Percentiles rank a stretch among this genome's conserved stretches.
Conservation (phyloP, 37 sponge, comb jelly and placozoan genomes). For the Lycopodina hypogea region DNA sequence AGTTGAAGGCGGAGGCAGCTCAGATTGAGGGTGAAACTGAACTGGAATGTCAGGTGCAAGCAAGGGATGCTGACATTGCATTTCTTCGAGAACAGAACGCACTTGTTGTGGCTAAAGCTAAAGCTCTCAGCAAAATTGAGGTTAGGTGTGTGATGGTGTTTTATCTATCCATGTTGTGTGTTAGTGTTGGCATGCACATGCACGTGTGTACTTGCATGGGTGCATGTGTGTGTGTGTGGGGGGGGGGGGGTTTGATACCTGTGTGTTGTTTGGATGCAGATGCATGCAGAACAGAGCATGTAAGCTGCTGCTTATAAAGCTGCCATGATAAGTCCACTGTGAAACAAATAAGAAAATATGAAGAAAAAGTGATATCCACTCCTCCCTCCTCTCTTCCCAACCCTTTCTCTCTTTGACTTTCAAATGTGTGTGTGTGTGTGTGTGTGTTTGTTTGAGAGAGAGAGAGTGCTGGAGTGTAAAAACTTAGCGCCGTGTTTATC, state of each 20-base stretch:
- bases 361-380: too few relatives aligned
- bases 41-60: conserved; percentile 66
- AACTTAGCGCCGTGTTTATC: too few relatives aligned
- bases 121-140: conserved; percentile 76
- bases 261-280: neutral
- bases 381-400: too few relatives aligned
- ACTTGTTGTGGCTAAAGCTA: conserved; percentile 69
- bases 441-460: too few relatives aligned
- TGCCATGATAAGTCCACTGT: neutral
- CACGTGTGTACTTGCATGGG: too few relatives aligned
- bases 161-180: neutral
- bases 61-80: conserved; percentile 65
- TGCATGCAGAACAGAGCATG: too few relatives aligned
- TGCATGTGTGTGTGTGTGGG: neutral
- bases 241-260: neutral
- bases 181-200: neutral
- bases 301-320: too few relatives aligned
- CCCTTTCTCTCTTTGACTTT: too few relatives aligned
- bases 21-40: conserved; percentile 69
- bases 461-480: too few relatives aligned
- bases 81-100: conserved; percentile 75
- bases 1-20: conserved; percentile 81
- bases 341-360: too few relatives aligned
- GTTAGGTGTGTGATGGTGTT: conserved; percentile 4
- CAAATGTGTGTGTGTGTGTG: too few relatives aligned